Percentiles rank a stretch among this genome's conserved stretches.
Evolutionary conservation across 2,888 invertebrate species (phyloP).

Genomic region (Ectemnius lituratus): DNA sequence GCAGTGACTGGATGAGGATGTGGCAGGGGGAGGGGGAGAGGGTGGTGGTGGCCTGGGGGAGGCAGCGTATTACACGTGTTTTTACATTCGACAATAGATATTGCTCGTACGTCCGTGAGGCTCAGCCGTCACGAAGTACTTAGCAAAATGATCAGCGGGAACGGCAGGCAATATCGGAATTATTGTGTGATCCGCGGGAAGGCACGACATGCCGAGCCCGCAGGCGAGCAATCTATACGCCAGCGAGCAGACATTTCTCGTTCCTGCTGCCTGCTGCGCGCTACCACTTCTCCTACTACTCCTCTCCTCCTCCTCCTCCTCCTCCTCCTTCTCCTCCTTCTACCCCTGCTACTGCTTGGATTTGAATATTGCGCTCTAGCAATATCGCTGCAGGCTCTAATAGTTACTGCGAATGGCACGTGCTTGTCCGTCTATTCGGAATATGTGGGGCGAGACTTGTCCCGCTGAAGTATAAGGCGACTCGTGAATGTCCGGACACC

Average conservation of each 20-base stretch:
- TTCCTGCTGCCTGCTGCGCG: background rate
- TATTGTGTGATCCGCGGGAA: constrained; percentile 73
- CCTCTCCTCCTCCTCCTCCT: too few species aligned
- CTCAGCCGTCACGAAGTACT: constrained; percentile 66
- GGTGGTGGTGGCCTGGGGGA: too few species aligned
- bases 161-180: constrained; percentile 76
- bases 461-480: constrained; percentile 40
- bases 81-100: constrained; percentile 46
- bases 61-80: constrained; percentile 15
- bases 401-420: constrained; percentile 73
- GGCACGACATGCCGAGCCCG: constrained; percentile 62
- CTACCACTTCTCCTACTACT: too few species aligned
- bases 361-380: constrained; percentile 75
- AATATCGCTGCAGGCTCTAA: constrained; percentile 74
- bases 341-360: constrained; percentile 61
- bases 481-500: constrained; percentile 38
- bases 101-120: constrained; percentile 51
- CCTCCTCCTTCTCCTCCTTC: too few species aligned
- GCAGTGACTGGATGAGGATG: background rate
- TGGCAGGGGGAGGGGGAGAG: constrained; percentile 6
- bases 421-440: constrained; percentile 60
- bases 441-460: constrained; percentile 36
- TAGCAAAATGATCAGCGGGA: constrained; percentile 74
- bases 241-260: constrained; percentile 72
- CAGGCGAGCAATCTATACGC: constrained; percentile 75